Evolutionary conservation across 2,888 invertebrate genomes (phyloP), one percentile per base, ranked within the genome.

Genomic region (Rapana venosa): DNA sequence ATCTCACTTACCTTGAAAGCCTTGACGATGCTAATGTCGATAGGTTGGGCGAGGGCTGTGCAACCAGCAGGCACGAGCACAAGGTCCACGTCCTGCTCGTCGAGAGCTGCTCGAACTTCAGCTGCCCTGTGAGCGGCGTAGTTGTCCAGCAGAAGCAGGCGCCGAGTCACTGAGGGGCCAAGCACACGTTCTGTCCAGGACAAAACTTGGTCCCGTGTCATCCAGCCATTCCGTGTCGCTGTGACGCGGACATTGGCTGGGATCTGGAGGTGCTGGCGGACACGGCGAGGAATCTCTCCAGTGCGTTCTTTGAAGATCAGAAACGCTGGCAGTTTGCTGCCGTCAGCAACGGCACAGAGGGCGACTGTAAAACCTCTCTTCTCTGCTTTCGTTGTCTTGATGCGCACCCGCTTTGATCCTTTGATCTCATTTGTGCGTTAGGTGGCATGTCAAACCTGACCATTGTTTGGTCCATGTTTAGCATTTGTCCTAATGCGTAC

Each of bases 381-480:
- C 79, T 87, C 74, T 36, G 87, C n/a, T 35, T 56, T 56, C 13
- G 87, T 74, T 17, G 74, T 87, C 30, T 81, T 81, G 35, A 47
- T 81, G 22, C 47, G 74, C 47, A 87, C 74, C 47, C 26, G 70
- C 32, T 74, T 87, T 17, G 70, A 26, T 36, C 87, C 87, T 32
- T 77, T 87, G 36, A 13, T 87, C 61, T 74, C 56, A 32, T 87
- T 87, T 32, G 87, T 87, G 22, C 56, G 36, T 30, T 47, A 22
- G 74, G 74, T 26, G 87, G 74, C 77, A 56, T 70, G 87, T 87
- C 87, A 26, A 87, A 87, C 47, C 87, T 35, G n/a, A 87, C 79
- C 87, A 87, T 87, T 77, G 87, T 77, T 56, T 87, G 87, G 77
- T 77, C 77, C 87, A 87, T 74, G 47, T 87, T 87, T 30, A 74